Percentiles rank a stretch among this genome's conserved stretches.
Evolutionary conservation across 2,797 vertebrate genomes (phyloP).

Genomic region (Triplophysa bombifrons): DNA sequence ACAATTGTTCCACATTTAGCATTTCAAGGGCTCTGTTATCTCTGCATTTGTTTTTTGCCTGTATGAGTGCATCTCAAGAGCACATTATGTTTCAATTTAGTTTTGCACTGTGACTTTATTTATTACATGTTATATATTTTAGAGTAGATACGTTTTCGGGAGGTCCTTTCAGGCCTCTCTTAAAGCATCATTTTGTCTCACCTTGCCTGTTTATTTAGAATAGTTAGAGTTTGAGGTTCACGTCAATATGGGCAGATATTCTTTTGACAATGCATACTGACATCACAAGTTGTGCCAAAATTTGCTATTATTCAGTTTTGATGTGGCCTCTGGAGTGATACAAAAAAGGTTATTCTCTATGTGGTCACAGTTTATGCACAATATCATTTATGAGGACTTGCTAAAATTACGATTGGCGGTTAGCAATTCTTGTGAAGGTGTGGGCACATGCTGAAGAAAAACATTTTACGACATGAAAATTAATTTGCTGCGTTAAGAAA

Average conservation of each 20-base stretch:
- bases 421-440: neutral
- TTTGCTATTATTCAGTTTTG: neutral
- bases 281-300: neutral
- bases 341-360: neutral
- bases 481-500: conserved; percentile 2
- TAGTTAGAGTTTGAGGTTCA: neutral
- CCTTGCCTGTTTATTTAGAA: neutral
- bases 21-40: conserved; percentile 49
- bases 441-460: neutral
- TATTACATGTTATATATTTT: conserved; percentile 44
- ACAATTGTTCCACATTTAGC: conserved; percentile 3
- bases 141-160: neutral
- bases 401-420: neutral
- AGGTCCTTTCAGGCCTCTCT: neutral
- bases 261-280: neutral
- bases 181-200: neutral
- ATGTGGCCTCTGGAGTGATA: neutral
- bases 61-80: conserved; percentile 26
- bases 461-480: neutral
- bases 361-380: neutral
- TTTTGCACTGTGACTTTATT: conserved; percentile 55
- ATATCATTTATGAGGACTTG: neutral
- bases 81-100: conserved; percentile 10
- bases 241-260: neutral
- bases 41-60: conserved; percentile 16